Base-by-base conservation (phyloP, 2,888 invertebrate genomes). In the Parnassius orleans region DNA sequence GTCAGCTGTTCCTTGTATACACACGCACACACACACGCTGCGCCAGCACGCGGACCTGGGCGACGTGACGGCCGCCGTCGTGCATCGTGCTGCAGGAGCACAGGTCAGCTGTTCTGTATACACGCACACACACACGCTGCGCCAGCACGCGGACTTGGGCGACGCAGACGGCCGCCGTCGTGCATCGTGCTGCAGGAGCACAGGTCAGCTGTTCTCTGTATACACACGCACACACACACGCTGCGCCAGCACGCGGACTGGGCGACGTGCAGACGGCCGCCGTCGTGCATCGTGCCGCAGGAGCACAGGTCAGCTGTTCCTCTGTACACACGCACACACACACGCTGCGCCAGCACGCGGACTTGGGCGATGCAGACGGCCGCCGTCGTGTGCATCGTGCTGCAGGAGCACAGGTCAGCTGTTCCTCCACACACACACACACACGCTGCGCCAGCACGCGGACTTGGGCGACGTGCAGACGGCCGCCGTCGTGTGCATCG, bases 231-330 rank as follows among this genome's bases (percentile, higher is more conserved):
- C n/a, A n/a, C n/a, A 24, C 24, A 24, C 24, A 24, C 96, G 68
- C 86, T 98, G 54, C 93, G 93, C 61, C 93, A 94, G 77, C 97
- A 98, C 85, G 98, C 97, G 0, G 95, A 94, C 63, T 96, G 47
- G 95, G 97, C 9, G 98, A 98, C 90, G 95, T 98, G 60, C 96
- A 97, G 90, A 98, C 98, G 1, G 93, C 97, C 0, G 95, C 96
- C 54, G 95, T 95, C 60, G 94, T 98, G 68, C 68, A 93, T 98
- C 61, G 97, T 95, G n/a, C 92, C 99, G 68, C 97, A 96, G 60
- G 95, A 96, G 24, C 92, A 84, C 69, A 76, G 86, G 83, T 79
- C 9, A 53, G 41, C 24, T 9, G 24, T 47, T 50, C 3, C 12
- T 46, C 46, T 12, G 46, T 3, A 3, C 5, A 24, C 24, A 24